These are phyloP conservation scores for Galerucella pusilla DNA, from an alignment of 2,888 invertebrate genomes.

Conservation along the genomic window DNA sequence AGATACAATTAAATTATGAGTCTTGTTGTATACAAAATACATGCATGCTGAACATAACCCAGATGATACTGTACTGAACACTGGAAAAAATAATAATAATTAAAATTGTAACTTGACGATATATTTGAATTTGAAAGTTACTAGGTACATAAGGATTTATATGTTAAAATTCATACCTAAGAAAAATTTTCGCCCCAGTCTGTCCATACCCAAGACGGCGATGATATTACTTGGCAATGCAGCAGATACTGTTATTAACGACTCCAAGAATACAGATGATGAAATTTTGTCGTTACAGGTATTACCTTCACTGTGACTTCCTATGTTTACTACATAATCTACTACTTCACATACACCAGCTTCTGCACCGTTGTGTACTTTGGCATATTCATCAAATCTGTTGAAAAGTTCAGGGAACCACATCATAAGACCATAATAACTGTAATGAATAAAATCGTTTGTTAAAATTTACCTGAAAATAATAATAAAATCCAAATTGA, in stretches of 20 bases:
- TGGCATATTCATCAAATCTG: slow-evolving; percentile 85
- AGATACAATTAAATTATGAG: slow-evolving; percentile 84
- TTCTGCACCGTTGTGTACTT: slow-evolving; percentile 73
- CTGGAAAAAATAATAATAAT: slow-evolving; percentile 64
- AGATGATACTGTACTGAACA: slow-evolving; percentile 87
- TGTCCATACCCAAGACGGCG: slow-evolving; percentile 85
- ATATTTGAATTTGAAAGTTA: too few relatives aligned
- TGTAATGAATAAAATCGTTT: slow-evolving; percentile 57
- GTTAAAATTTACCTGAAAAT: too few relatives aligned
- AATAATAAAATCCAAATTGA: too few relatives aligned
- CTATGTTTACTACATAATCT: slow-evolving; percentile 74
- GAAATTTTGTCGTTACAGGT: slow-evolving; percentile 79
- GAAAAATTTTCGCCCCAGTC: slow-evolving; percentile 86
- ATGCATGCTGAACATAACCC: slow-evolving; percentile 86
- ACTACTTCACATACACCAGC: slow-evolving; percentile 83
- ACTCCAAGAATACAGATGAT: slow-evolving; percentile 85
- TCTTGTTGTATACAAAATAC: slow-evolving; percentile 86
- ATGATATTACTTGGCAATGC: slow-evolving; percentile 88
- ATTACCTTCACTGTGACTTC: slow-evolving; percentile 70
- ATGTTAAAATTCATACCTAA: slow-evolving; percentile 68
- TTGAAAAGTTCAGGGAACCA: slow-evolving; percentile 97
- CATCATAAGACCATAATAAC: slow-evolving; percentile 95
- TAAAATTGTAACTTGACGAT: neutral
- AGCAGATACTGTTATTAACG: slow-evolving; percentile 86
- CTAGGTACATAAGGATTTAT: too few relatives aligned